A percentile compares a stretch with the other conserved stretches of the same genome.
Conservation (phyloP, 2,113 vertebrate species). For the Poeciliopsis retropinna region DNA sequence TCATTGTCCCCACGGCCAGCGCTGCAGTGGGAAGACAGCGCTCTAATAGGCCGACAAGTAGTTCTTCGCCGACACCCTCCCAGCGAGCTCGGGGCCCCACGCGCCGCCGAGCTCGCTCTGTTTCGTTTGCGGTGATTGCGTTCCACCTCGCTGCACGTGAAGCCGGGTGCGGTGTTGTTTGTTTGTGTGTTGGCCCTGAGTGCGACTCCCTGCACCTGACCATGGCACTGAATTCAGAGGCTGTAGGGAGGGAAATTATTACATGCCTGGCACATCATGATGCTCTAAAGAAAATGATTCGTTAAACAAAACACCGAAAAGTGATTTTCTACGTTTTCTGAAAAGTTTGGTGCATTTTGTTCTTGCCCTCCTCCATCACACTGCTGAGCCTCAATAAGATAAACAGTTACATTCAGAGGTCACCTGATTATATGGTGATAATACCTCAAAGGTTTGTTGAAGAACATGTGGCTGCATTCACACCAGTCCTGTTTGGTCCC, state of each 20-base stretch:
- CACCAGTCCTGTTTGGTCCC: too few species aligned
- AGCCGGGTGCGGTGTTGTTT: constrained; percentile 37
- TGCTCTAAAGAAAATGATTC: constrained; percentile 11
- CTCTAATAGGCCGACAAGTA: constrained; percentile 10
- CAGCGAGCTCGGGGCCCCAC: not conserved
- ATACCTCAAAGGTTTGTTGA: not conserved
- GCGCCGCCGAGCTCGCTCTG: constrained; percentile 1
- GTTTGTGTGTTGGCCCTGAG: constrained; percentile 4
- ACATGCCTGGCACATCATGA: constrained; percentile 50
- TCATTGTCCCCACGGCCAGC: constrained; percentile 44
- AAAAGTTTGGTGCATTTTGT: too few species aligned
- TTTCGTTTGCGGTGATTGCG: constrained; percentile 2
- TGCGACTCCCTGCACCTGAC: constrained; percentile 59
- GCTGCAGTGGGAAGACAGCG: constrained; percentile 41
- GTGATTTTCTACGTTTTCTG: too few species aligned
- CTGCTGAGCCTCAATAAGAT: too few species aligned
- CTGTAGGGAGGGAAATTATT: constrained; percentile 60
- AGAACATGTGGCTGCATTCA: not conserved
- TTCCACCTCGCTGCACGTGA: constrained; percentile 36
- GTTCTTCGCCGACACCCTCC: constrained; percentile 16
- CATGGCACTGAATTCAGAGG: constrained; percentile 52
- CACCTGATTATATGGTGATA: too few species aligned
- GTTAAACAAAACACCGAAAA: too few species aligned
- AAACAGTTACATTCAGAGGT: too few species aligned
- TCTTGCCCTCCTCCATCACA: too few species aligned